Conservation (phyloP, 2,113 vertebrate species). For the Ciconia boyciana region DNA sequence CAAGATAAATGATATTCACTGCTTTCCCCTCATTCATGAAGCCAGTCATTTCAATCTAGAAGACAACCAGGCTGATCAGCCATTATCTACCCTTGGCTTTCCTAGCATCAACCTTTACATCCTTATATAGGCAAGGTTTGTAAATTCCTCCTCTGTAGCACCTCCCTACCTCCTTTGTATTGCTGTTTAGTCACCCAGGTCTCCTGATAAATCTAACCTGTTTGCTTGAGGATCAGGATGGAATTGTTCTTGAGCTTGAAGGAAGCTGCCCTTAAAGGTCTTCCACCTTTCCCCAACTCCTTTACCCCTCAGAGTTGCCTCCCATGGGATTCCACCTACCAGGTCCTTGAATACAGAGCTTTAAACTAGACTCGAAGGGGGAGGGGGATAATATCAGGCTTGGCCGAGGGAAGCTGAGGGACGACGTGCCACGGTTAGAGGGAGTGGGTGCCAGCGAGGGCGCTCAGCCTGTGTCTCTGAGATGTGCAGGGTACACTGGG, state of each 20-base stretch:
- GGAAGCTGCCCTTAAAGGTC: not conserved
- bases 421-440: no score
- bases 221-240: not conserved
- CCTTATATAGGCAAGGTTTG: not conserved
- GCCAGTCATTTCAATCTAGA: not conserved
- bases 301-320: not conserved
- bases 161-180: not conserved
- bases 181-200: not conserved
- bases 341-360: not conserved
- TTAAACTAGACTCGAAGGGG: no score
- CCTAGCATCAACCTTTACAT: not conserved
- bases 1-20: not conserved
- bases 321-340: not conserved
- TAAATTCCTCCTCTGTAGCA: not conserved
- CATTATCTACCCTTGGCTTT: not conserved
- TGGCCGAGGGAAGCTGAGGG: no score
- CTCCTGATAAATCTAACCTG: not conserved
- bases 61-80: not conserved
- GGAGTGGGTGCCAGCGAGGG: no score
- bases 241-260: not conserved
- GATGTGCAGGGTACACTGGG: no score
- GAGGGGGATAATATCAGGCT: no score
- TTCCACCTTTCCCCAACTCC: not conserved
- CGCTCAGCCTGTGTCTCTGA: no score
- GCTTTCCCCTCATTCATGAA: not conserved